Conservation (phyloP, 1,140 invertebrate species). For the Argopecten irradians region DNA sequence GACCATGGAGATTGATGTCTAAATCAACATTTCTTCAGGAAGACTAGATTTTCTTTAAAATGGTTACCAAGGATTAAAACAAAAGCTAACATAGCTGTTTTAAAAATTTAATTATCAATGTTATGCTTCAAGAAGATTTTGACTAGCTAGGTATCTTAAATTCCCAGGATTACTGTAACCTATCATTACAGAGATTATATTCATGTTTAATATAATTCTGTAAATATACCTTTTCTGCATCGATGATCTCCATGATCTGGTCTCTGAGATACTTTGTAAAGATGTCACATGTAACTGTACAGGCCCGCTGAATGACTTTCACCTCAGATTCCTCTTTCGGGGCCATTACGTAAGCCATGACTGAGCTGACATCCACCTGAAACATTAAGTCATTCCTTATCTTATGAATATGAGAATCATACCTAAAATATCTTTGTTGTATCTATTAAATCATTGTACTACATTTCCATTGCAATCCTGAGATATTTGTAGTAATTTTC, state of each 20-base stretch:
- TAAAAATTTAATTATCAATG: too few species aligned
- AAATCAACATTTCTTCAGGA: not conserved
- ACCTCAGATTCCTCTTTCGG: conserved; percentile 97
- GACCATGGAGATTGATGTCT: not conserved
- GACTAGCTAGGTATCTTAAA: not conserved
- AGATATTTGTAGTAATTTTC: too few species aligned
- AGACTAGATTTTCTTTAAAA: too few species aligned
- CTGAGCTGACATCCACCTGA: conserved; percentile 90
- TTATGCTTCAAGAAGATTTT: not conserved
- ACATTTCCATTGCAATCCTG: too few species aligned
- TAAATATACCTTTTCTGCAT: conserved; percentile 88
- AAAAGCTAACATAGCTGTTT: too few species aligned
- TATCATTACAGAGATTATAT: not conserved
- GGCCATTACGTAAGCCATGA: conserved; percentile 92
- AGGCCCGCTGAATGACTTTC: conserved; percentile 95
- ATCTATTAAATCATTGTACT: too few species aligned
- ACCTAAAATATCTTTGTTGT: too few species aligned
- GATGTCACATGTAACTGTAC: conserved; percentile 93
- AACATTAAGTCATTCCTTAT: not conserved
- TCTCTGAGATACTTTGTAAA: conserved; percentile 98
- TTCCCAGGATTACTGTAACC: not conserved
- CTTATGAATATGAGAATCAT: too few species aligned
- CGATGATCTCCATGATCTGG: conserved; percentile 99
- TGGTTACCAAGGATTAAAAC: too few species aligned
- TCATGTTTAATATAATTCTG: not conserved